Evolutionary conservation across 1,140 invertebrate genomes (phyloP), one percentile per base, ranked within the genome.

Genomic region (Matsumurasca onukii): DNA sequence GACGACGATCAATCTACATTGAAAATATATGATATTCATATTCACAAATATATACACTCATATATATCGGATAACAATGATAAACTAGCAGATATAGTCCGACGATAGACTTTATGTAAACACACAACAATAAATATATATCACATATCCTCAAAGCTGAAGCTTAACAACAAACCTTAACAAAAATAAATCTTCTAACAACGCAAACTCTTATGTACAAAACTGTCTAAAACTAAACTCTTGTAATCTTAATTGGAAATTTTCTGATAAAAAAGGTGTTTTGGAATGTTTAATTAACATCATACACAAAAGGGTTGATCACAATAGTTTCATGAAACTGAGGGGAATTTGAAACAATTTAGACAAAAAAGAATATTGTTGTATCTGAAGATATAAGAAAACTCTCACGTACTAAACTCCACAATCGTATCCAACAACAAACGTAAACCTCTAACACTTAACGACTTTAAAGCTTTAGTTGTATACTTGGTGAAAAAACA

Each of bases 61-160:
- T 39, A n/a, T n/a, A 39, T 17, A 59, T 27, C 55, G 25, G n/a
- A 59, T 59, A 59, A 59, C 55, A 59, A 59, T 59, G 24, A 59
- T 59, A 59, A 59, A 59, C 55, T 59, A 59, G 55, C 55, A 59
- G 55, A 27, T 59, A 59, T 59, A 59, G 55, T 59, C 55, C 55
- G 30, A 12, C 12, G 22, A 59, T 59, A 59, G 55, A 59, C 55
- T 59, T 27, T 29, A 59, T 59, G 30, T 59, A 22, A 59, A 27
- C 30, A 59, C 55, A 59, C 55, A 59, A 59, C 55, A 59, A 59
- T 59, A 59, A 59, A 59, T 59, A 59, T 59, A 59, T 59, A 59
- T 59, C 55, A 59, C 55, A 59, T 59, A 27, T 59, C 55, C 17
- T 29, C 22, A 59, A 59, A 59, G 55, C 55, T 59, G 55, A 59